A percentile compares a stretch with the other conserved stretches of the same genome.
These are phyloP conservation scores for Urechis unicinctus DNA, from an alignment of 2,888 invertebrate species.

Conservation along the genomic window DNA sequence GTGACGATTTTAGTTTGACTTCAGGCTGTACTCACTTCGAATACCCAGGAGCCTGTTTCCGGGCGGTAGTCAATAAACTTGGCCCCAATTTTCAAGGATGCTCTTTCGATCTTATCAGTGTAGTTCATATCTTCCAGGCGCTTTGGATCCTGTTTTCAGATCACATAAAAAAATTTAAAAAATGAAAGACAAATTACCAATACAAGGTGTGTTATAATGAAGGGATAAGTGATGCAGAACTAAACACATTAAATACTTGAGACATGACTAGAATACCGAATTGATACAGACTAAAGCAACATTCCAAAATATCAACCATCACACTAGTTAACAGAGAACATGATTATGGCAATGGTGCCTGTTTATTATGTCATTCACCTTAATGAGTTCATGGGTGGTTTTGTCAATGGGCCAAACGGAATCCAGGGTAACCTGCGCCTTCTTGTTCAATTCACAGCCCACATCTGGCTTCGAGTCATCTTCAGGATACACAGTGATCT, in stretches of 20 bases:
- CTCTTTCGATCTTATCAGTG: slow-evolving; percentile 73
- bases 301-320: too few species aligned
- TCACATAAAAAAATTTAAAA: neutral
- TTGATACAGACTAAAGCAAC: neutral
- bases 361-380: too few species aligned
- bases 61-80: slow-evolving; percentile 91
- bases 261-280: neutral
- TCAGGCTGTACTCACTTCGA: slow-evolving; percentile 68
- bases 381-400: slow-evolving; percentile 63
- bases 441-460: slow-evolving; percentile 81
- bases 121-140: slow-evolving; percentile 75
- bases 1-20: too few species aligned
- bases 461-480: slow-evolving; percentile 83
- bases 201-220: slow-evolving; percentile 3
- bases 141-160: slow-evolving; percentile 53
- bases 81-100: slow-evolving; percentile 80
- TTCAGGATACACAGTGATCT: slow-evolving; percentile 86
- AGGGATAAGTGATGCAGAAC: neutral
- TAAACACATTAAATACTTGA: neutral
- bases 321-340: neutral
- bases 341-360: neutral
- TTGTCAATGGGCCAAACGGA: slow-evolving; percentile 88
- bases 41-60: slow-evolving; percentile 96
- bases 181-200: neutral
- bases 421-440: slow-evolving; percentile 80